These are phyloP conservation scores for Prunella fulvescens DNA, from an alignment of 2,113 vertebrate species.

Conservation along the genomic window DNA sequence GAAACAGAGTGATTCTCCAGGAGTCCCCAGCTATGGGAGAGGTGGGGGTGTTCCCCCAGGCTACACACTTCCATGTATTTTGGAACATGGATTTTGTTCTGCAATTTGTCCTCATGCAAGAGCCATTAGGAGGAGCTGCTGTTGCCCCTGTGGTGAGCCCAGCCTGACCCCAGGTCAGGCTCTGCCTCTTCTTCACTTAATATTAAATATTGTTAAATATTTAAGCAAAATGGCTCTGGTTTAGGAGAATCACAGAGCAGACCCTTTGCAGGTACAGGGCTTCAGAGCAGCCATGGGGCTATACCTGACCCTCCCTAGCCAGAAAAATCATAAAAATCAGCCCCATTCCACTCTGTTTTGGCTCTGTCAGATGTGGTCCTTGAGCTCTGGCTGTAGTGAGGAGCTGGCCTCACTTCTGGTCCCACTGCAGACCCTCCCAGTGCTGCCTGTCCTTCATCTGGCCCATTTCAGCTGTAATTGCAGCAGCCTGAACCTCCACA, in stretches of 20 bases:
- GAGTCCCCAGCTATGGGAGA: rapidly evolving
- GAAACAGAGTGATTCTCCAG: rapidly evolving
- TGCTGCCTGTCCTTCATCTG: conserved; percentile 21
- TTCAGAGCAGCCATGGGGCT: background rate
- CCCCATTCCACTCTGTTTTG: background rate
- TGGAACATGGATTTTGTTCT: background rate
- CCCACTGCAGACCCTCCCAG: background rate
- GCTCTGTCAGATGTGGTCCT: background rate
- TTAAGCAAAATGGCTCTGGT: background rate
- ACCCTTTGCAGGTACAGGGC: background rate
- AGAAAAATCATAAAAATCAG: background rate
- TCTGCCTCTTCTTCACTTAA: background rate
- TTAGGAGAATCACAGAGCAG: background rate
- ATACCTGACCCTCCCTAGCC: background rate
- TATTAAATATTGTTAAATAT: background rate
- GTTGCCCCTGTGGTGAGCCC: background rate
- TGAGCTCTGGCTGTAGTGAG: background rate
- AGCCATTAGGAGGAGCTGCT: background rate
- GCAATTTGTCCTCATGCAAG: background rate
- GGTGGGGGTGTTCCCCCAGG: background rate
- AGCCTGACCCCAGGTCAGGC: background rate
- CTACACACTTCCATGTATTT: background rate
- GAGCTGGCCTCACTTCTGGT: background rate
- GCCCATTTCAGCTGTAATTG: conserved; percentile 7
- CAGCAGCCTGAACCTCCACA: conserved; percentile 35